A percentile compares a stretch with the other conserved stretches of the same genome.
Evolutionary conservation across 2,888 invertebrate species (phyloP).

Genomic region (Gymnocheta viridis): DNA sequence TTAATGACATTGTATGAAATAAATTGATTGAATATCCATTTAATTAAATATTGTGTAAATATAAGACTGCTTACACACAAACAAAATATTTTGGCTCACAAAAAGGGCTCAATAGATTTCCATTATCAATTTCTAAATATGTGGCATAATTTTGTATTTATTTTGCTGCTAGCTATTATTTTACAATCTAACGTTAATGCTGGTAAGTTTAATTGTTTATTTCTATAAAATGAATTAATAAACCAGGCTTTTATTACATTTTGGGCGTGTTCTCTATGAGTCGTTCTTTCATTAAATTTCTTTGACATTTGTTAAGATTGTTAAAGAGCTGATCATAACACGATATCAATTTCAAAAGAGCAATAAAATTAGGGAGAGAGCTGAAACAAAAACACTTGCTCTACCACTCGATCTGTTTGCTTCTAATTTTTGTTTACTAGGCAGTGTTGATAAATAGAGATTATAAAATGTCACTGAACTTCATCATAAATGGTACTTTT

Average conservation of each 20-base stretch:
- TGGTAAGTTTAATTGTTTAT: constrained; percentile 49
- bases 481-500: too few species aligned
- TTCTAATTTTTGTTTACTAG: constrained; percentile 21
- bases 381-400: neutral
- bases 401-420: constrained; percentile 26
- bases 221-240: constrained; percentile 12
- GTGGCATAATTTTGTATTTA: constrained; percentile 46
- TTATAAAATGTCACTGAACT: too few species aligned
- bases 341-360: neutral
- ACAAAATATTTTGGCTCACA: neutral
- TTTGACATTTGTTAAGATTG: constrained; percentile 43
- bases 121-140: constrained; percentile 30
- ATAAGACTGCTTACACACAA: neutral
- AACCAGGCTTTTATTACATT: constrained; percentile 43
- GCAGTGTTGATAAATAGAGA: too few species aligned
- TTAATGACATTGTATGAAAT: neutral
- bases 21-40: constrained; percentile 22
- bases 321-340: constrained; percentile 19
- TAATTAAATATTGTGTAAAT: constrained; percentile 25
- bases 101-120: neutral
- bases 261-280: constrained; percentile 65
- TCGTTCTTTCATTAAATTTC: constrained; percentile 47
- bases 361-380: neutral
- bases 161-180: constrained; percentile 31
- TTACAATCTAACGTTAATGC: constrained; percentile 40